A percentile compares a stretch with the other conserved stretches of the same genome.
These are phyloP conservation scores for Oenanthe melanoleuca DNA, from an alignment of 2,113 vertebrate genomes.

Conservation along the genomic window DNA sequence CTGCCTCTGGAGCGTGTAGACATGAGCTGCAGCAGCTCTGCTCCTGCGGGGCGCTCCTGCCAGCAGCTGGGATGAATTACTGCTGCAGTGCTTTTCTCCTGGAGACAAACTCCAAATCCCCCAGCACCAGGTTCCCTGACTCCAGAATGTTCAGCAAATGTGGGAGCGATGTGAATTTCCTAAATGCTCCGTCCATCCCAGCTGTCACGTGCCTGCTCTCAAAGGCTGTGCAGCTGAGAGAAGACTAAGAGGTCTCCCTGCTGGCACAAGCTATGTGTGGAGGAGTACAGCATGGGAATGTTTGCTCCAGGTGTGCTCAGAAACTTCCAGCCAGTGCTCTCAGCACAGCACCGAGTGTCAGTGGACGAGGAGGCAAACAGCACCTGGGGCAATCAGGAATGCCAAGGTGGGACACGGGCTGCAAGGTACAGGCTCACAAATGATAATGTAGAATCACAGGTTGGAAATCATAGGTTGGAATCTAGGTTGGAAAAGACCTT, in stretches of 20 bases:
- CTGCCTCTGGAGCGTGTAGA: not conserved
- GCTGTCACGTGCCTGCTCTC: not conserved
- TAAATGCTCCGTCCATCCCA: not conserved
- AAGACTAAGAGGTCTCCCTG: not conserved
- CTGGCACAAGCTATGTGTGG: not conserved
- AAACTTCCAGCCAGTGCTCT: not conserved
- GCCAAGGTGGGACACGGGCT: not conserved
- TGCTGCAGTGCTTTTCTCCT: not conserved
- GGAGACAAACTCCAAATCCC: not conserved
- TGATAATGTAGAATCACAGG: not conserved
- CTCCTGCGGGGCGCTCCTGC: not conserved
- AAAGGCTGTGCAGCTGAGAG: not conserved
- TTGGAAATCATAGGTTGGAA: too few species aligned
- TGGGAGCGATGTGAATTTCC: not conserved
- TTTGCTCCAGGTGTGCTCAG: not conserved
- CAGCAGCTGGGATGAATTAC: not conserved
- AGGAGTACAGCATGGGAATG: not conserved
- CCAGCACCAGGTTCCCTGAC: not conserved
- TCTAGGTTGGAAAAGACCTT: not conserved
- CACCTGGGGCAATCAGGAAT: not conserved
- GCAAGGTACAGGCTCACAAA: not conserved
- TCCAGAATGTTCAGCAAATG: not conserved
- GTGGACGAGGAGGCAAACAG: not conserved
- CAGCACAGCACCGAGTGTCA: accelerated
- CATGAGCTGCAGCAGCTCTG: not conserved